Conservation (phyloP, 2,797 vertebrate genomes). For the Molothrus ater region DNA sequence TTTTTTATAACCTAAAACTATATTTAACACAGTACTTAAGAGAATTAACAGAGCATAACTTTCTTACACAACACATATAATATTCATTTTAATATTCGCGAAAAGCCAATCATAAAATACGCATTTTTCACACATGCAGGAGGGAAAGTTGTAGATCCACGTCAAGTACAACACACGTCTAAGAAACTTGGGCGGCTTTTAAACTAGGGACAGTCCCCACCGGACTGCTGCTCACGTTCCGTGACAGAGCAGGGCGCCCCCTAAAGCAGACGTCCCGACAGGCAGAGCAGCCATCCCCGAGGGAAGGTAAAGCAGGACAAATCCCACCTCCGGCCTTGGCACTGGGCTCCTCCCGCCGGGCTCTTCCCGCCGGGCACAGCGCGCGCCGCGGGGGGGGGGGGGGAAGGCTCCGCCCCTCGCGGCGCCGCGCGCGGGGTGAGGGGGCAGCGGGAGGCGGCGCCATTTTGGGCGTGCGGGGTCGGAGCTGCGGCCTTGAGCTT, state of each 20-base stretch:
- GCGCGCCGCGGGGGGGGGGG: fast-evolving
- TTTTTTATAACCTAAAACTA: too few relatives aligned
- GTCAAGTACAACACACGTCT: fast-evolving
- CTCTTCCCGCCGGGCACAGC: neutral
- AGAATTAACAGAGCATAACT: too few relatives aligned
- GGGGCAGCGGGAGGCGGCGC: neutral
- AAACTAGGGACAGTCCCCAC: too few relatives aligned
- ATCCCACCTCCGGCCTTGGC: fast-evolving
- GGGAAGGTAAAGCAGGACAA: fast-evolving
- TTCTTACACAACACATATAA: too few relatives aligned
- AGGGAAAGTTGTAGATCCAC: neutral
- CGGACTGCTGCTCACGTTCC: fast-evolving
- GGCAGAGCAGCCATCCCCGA: fast-evolving
- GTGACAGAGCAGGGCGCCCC: too few relatives aligned
- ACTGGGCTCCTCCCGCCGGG: fast-evolving
- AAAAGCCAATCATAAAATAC: too few relatives aligned
- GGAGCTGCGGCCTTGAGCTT: neutral
- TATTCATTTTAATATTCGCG: too few relatives aligned
- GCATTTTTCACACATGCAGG: too few relatives aligned
- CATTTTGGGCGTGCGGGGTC: neutral
- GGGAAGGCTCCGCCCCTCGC: neutral
- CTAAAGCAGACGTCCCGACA: fast-evolving
- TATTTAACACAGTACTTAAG: too few relatives aligned
- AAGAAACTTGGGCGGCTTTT: neutral
- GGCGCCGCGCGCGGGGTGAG: neutral